Base-by-base conservation (phyloP, 2,888 invertebrate species). In the Bruchidius siliquastri region DNA sequence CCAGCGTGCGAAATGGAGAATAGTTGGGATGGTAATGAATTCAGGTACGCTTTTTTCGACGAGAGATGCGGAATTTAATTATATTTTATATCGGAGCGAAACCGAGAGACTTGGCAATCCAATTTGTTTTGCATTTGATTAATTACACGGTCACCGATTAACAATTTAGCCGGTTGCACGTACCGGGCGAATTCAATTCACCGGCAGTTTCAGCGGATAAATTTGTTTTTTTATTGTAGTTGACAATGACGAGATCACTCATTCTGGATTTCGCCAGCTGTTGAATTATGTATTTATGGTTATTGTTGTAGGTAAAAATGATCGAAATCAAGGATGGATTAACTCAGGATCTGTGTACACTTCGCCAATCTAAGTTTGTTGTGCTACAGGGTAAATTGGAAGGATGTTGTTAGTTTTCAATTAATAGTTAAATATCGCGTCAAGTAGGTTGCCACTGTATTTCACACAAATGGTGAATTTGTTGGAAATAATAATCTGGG, bases 41-140 rank as follows among this genome's bases (percentile, higher is more conserved):
- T 49, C 49, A 49, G 49, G 49, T 49, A 49, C 49, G 49, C 10
- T 49, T 49, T 49, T 49, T 49, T 49, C 49, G 18, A 49, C 49
- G 49, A 49, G 49, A 49, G 49, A 49, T 71, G 20, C 67, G 21
- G 26, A 72, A 72, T 74, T 74, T 72, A 74, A 75, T 71, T 73
- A 71, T 70, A 73, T 71, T 71, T 67, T 67, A 73, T 71, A 68
- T 22, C 66, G 67, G 66, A 22, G 26, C 18, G 67, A 70, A 74
- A 72, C 49, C 70, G 71, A 70, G 68, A 68, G 66, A 67, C 68
- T 72, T 75, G 49, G 68, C 66, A 72, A 73, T 72, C 71, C 73
- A 75, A 73, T 75, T 75, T 75, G 70, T 73, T 75, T 75, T 73
- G 66, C 75, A 75, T 75, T 75, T 73, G 75, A 75, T 75, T 75